Evolutionary conservation across 1,140 invertebrate species (phyloP), one percentile per base, ranked within the genome.

Genomic region (Acyrthosiphon pisum): DNA sequence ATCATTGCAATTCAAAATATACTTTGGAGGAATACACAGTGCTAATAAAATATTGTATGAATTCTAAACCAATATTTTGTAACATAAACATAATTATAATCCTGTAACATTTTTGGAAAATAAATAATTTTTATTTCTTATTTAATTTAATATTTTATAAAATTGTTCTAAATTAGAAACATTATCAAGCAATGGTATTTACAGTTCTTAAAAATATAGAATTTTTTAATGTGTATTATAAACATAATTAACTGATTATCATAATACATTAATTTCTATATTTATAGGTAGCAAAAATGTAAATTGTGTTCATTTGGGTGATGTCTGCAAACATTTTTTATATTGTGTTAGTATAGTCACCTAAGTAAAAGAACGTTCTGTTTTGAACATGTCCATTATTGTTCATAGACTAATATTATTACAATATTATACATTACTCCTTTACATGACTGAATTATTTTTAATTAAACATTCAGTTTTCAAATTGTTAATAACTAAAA

Each of bases 121-220:
- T 86, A 86, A 86, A 86, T 46, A 30, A 84, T 84, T 37, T 84
- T 84, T 84, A 84, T 84, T 84, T 84, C 81, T 37, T 41, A 76
- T 76, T 76, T 76, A 35, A 76, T 76, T 76, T 76, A 35, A n/a
- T 76, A 76, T 76, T 53, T n/a, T 76, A 76, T 76, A 20, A 76
- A 76, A n/a, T n/a, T n/a, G 30, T 76, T 76, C 8, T n/a, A 30
- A 68, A 68, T n/a, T n/a, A n/a, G 14, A n/a, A 18, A 2, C 14
- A n/a, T 18, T 76, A 76, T 35, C 14, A 18, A 35, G n/a, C 18
- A n/a, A 8, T 76, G 14, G 14, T 76, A 18, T 76, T 76, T n/a
- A 76, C 18, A 35, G 26, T 11, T 30, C 14, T 76, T n/a, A 76
- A n/a, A 76, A 76, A n/a, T 76, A 35, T 76, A n/a, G 0, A 76